Percentiles rank a stretch among this genome's conserved stretches.
Evolutionary conservation across 53 echinoderm and acorn worm species (phyloP).

Genomic region (Paracentrotus lividus): DNA sequence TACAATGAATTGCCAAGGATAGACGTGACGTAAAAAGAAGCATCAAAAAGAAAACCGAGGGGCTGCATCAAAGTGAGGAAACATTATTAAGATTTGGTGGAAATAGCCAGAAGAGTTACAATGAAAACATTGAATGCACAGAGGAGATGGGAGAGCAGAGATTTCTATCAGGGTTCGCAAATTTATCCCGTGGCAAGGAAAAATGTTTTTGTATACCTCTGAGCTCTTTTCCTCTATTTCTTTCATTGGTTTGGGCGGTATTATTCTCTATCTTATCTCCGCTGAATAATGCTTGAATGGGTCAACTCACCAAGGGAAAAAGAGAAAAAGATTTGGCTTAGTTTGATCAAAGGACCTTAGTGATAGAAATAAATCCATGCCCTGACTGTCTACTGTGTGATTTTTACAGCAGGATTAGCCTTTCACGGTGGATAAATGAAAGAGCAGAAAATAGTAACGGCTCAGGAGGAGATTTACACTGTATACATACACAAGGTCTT

Average conservation of each 20-base stretch:
- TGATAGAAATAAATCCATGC: slow-evolving; percentile 34
- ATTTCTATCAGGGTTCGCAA: slow-evolving; percentile 31
- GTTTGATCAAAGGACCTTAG: slow-evolving; percentile 33
- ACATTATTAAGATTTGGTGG: background rate
- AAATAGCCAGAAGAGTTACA: slow-evolving; percentile 7
- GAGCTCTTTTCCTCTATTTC: background rate
- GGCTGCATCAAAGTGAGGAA: slow-evolving; percentile 22
- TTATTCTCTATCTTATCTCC: slow-evolving; percentile 12
- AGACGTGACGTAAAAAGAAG: background rate
- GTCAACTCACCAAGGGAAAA: background rate
- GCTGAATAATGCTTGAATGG: background rate
- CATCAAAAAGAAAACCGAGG: background rate
- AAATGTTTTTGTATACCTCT: slow-evolving; percentile 9
- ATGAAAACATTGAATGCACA: slow-evolving; percentile 13
- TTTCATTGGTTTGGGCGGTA: background rate
- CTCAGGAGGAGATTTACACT: background rate
- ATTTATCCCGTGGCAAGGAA: slow-evolving; percentile 52
- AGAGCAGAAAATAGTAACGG: background rate
- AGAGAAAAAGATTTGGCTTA: slow-evolving; percentile 28
- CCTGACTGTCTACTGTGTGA: slow-evolving; percentile 33
- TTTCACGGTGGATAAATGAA: slow-evolving; percentile 27
- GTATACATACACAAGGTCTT: background rate
- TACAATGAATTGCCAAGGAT: background rate
- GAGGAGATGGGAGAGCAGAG: slow-evolving; percentile 19
- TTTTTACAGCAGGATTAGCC: slow-evolving; percentile 53